A percentile compares a stretch with the other conserved stretches of the same genome.
These are phyloP conservation scores for Yoshiicerus persimilis DNA, from an alignment of 1,140 invertebrate genomes.

Conservation along the genomic window DNA sequence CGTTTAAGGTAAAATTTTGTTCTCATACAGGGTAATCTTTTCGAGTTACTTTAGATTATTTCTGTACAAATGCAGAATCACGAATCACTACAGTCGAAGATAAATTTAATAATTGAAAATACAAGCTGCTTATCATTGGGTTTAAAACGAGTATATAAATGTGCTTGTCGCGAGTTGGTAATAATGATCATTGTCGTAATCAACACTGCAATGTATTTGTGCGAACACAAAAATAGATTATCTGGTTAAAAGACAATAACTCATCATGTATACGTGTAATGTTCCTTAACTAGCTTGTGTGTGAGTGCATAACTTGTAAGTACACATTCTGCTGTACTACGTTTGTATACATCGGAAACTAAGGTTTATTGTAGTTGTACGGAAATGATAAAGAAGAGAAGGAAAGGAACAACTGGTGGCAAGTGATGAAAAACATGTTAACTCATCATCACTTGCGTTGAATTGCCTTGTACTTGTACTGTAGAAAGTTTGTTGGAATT, in stretches of 20 bases:
- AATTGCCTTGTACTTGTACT: not conserved
- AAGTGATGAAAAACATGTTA: not conserved
- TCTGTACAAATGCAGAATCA: not conserved
- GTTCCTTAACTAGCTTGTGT: not conserved
- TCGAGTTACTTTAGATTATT: not conserved
- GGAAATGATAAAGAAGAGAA: not conserved
- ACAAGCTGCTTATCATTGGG: too few species aligned
- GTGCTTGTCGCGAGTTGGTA: not conserved
- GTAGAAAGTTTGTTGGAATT: not conserved
- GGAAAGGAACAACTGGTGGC: not conserved
- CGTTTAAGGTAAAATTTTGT: constrained; percentile 40
- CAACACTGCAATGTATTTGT: not conserved
- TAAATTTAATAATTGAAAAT: too few species aligned
- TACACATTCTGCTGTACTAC: too few species aligned
- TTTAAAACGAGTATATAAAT: too few species aligned
- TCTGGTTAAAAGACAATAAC: not conserved
- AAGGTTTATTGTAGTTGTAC: not conserved
- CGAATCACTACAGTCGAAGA: too few species aligned
- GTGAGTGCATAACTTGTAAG: not conserved
- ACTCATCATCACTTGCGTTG: not conserved
- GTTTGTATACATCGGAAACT: too few species aligned
- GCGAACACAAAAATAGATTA: not conserved
- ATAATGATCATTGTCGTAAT: not conserved
- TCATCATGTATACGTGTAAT: not conserved
- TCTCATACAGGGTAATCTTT: not conserved